Evolutionary conservation across 2,888 invertebrate species (phyloP).

Genomic region (Petrophora chlorosata): DNA sequence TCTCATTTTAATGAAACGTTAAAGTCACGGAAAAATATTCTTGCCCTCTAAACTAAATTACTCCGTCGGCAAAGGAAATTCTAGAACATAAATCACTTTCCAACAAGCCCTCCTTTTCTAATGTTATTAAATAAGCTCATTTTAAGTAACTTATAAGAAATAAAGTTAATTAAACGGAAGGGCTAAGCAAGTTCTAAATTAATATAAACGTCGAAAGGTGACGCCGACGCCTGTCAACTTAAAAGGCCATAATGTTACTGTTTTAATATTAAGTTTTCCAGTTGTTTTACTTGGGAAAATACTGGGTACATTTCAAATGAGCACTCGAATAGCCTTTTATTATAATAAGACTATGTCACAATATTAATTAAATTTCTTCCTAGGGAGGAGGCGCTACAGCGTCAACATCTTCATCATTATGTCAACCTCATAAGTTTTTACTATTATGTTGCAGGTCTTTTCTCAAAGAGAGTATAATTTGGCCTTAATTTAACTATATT

Average conservation of each 20-base stretch:
- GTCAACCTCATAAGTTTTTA: too few species aligned
- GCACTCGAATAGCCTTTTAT: too few species aligned
- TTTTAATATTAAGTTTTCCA: background rate
- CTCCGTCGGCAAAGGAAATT: constrained; percentile 27
- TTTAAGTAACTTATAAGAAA: constrained; percentile 22
- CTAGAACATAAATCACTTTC: constrained; percentile 43
- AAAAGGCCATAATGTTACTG: background rate
- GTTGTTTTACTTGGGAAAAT: background rate
- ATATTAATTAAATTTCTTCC: too few species aligned
- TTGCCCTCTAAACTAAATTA: constrained; percentile 31
- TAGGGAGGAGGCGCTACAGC: too few species aligned
- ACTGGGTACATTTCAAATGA: too few species aligned
- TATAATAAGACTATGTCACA: too few species aligned
- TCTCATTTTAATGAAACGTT: constrained; percentile 30
- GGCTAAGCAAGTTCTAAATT: constrained; percentile 11
- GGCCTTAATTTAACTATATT: too few species aligned
- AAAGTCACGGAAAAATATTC: constrained; percentile 30
- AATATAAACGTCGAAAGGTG: constrained; percentile 12
- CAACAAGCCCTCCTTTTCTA: constrained; percentile 34
- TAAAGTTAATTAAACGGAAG: constrained; percentile 15
- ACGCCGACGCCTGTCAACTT: background rate
- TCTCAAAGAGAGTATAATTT: too few species aligned
- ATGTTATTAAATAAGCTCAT: constrained; percentile 29
- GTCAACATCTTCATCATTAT: too few species aligned
- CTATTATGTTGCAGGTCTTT: too few species aligned